Base-by-base conservation (phyloP, 2,797 vertebrate genomes). In the Leptoclinus maculatus region DNA sequence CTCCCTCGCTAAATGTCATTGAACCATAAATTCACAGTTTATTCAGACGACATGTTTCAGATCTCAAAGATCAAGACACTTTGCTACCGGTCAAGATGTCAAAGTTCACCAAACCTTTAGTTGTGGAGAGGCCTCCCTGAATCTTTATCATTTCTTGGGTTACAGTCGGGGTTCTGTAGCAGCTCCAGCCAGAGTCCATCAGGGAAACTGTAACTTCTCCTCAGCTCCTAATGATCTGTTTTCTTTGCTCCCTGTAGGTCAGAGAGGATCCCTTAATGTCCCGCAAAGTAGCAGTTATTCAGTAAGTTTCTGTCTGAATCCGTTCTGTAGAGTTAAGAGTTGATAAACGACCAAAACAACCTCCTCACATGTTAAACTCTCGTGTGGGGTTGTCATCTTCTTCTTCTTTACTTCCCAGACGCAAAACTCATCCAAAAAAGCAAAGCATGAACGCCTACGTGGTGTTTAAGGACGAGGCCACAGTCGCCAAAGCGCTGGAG, bases 391-490 rank as follows among this genome's bases (percentile, higher is more conserved):
- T 5, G 5, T 41, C 41, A 36, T 19, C 49, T 75, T 64, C 25
- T 38, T 8, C 9, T 39, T 82, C 27, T n/a, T 4, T 16, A 2
- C 45, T 45, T 14, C 66, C 94, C 87, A 99, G 98, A 71, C 96
- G 94, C 36, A 96, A 97, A 88, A 36, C 96, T 69, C 97, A 99
- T 83, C 96, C 97, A 0, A 96, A 96, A 57, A 95, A 91, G 32
- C 96, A 96, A 63, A 98, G 93, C n/a, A 38, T 99, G 21, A 99
- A 99, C 4, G 98, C 97, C 4, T 99, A 99, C 0, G 80, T 99
- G 2, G 97, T 99, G 25, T 99, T 98, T 81, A 96, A 94, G 70
- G 94, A 96, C 0, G 93, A 97, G 53, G 82, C 87, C 0, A 90
- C 90, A 0, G 97, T 96, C 2, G 1, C 63, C 16, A 93, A 84